phyloP scores from a whole-genome alignment of 37 sponge, comb jelly and placozoan species.

The Haliclona indistincta region DNA sequence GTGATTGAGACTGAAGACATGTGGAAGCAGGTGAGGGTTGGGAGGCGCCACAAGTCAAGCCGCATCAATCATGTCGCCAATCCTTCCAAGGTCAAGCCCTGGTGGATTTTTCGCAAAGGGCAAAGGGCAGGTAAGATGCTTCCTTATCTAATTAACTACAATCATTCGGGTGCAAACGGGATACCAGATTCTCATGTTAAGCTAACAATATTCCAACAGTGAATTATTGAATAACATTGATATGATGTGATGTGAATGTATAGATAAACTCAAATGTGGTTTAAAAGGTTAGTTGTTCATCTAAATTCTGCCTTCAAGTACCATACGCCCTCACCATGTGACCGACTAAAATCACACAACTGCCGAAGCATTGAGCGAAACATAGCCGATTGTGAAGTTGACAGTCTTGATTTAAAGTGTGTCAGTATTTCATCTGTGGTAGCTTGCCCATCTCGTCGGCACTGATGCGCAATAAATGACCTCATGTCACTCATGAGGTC shows the following conservation, averaged over 20 bases:
- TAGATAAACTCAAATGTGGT: no score
- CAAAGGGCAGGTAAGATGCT: no score
- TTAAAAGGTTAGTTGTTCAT: slow-evolving; percentile 9
- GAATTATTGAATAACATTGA: neutral
- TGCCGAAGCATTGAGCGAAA: slow-evolving; percentile 78
- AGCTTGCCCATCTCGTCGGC: slow-evolving; percentile 69
- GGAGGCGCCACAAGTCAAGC: no score
- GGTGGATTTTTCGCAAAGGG: no score
- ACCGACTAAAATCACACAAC: slow-evolving; percentile 81
- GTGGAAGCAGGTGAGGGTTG: no score
- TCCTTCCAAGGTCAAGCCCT: no score
- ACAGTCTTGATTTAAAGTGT: slow-evolving; percentile 47
- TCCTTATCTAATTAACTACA: no score
- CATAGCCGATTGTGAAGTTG: slow-evolving; percentile 38
- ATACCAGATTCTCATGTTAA: no score
- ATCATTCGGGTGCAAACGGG: no score
- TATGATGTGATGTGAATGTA: neutral
- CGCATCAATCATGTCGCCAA: no score
- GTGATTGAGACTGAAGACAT: no score
- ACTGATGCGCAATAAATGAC: slow-evolving; percentile 67
- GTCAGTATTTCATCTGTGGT: slow-evolving; percentile 81
- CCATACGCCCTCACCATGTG: slow-evolving; percentile 83
- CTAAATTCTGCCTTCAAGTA: slow-evolving; percentile 78
- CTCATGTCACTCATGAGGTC: slow-evolving; percentile 72
- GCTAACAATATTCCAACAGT: no score